Base-by-base conservation (phyloP, 1,140 invertebrate genomes). In the Chymomyza costata region DNA sequence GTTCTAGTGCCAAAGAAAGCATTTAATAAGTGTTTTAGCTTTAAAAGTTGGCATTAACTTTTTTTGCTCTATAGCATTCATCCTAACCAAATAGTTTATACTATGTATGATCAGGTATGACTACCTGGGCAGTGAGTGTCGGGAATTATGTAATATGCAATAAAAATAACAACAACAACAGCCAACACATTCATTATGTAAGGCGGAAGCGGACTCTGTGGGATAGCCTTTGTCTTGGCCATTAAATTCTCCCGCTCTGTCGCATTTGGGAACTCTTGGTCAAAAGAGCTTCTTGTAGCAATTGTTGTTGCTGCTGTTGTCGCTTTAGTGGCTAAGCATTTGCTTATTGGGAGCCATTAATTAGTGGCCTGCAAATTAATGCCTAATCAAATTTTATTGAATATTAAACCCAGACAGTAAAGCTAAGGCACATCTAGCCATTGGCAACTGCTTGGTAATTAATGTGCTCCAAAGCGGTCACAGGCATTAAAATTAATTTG, bases 311-410 rank as follows among this genome's bases (percentile, higher is more conserved):
- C n/a, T n/a, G n/a, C n/a, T n/a, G n/a, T n/a, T n/a, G n/a, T n/a
- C n/a, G n/a, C n/a, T 8, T 25, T 5, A 25, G 3, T 25, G 21
- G 21, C 21, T 13, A 34, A 34, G 32, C 32, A n/a, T 10, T 10
- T 13, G 13, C 32, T 19, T 41, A 41, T 41, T 46, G 47, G 48
- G 63, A 58, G 67, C 67, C 73, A 80, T 80, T 80, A 80, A 80
- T 80, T 80, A 80, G 64, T 53, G 45, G 67, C 81, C 49, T 55
- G 64, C 74, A 80, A 80, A 80, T 80, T 81, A 80, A 80, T 81
- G 73, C 74, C 68, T 65, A 81, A 81, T 80, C 74, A 80, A 80
- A 68, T 80, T 80, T 80, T 80, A 80, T 80, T 80, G 73, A 78
- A 80, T 81, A 74, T 67, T 80, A 80, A 80, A 81, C 73, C 68